Conservation (phyloP, 2,888 invertebrate genomes). For the Drosophila anceps region DNA sequence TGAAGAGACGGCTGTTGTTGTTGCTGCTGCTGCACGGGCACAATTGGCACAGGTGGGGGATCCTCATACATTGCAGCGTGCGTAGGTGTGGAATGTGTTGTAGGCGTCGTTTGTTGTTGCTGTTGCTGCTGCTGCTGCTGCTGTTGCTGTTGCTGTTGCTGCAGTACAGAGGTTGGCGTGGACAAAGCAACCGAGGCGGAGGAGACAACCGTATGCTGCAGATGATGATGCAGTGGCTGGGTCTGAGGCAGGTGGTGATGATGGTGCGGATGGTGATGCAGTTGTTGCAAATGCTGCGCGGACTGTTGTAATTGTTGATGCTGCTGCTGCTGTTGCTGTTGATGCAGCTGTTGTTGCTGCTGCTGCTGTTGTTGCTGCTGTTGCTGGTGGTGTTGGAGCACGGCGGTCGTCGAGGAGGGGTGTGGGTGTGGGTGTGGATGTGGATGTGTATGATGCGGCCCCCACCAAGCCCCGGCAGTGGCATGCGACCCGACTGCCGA, state of each 20-base stretch:
- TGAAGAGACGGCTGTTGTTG: conserved; percentile 63
- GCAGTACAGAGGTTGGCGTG: conserved; percentile 70
- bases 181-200: conserved; percentile 68
- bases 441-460: conserved; percentile 85
- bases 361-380: background rate
- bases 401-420: conserved; percentile 85
- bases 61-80: conserved; percentile 87
- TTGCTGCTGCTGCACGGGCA: conserved; percentile 82
- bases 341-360: conserved; percentile 84
- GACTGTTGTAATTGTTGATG: conserved; percentile 55
- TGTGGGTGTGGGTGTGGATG: conserved; percentile 74
- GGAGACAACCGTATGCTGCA: conserved; percentile 66
- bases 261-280: conserved; percentile 86
- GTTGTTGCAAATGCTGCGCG: conserved; percentile 86
- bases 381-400: conserved; percentile 79
- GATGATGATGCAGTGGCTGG: conserved; percentile 83
- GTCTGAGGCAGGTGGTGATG: conserved; percentile 86
- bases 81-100: conserved; percentile 87
- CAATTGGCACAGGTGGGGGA: conserved; percentile 85
- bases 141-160: conserved; percentile 74
- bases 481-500: conserved; percentile 86
- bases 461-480: conserved; percentile 86
- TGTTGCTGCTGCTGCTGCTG: conserved; percentile 76
- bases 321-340: background rate
- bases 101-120: conserved; percentile 86